Evolutionary conservation across 2,888 invertebrate species (phyloP), one percentile per base, ranked within the genome.

Genomic region (Helicoverpa assulta): DNA sequence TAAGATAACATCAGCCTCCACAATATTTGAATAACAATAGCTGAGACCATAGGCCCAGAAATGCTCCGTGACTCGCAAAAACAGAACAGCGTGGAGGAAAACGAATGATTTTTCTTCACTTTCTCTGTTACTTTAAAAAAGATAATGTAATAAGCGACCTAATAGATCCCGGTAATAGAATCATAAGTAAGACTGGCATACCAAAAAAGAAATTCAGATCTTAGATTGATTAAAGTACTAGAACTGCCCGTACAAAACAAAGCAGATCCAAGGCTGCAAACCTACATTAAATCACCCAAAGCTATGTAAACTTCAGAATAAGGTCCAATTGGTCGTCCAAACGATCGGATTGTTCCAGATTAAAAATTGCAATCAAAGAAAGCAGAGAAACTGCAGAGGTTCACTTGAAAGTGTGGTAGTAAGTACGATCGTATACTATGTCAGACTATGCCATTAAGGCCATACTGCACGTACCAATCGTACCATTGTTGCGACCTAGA

Each of bases 401-500:
- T 65, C 61, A 66, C 79, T 79, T 63, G 82, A 71, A 82, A 82
- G 80, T 69, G 56, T 52, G 59, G 71, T 50, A 21, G 57, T 71
- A 71, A 21, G 57, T 71, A 71, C 75, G 62, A 58, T 66, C 21
- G 37, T 47, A 29, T 69, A 70, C 67, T 79, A 66, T 51, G 66
- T 73, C 53, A 67, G 64, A 53, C 21, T 61, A 37, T 5, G 37
- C 19, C 21, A 67, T 75, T 67, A 63, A 62, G 59, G 69, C 55
- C 56, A 29, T 14, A 14, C 14, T 40, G 19, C 55, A 19, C 55
- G 37, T 57, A 19, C 33, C 50, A 33, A n/a, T 19, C 8, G 26
- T 21, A 51, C 55, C 21, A 53, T 53, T 52, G 52, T 10, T 33
- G 14, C 19, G 55, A 54, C 51, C 26, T 58, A 54, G n/a, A 40